Base-by-base conservation (phyloP, 2,113 vertebrate species). In the Pholis gunnellus region DNA sequence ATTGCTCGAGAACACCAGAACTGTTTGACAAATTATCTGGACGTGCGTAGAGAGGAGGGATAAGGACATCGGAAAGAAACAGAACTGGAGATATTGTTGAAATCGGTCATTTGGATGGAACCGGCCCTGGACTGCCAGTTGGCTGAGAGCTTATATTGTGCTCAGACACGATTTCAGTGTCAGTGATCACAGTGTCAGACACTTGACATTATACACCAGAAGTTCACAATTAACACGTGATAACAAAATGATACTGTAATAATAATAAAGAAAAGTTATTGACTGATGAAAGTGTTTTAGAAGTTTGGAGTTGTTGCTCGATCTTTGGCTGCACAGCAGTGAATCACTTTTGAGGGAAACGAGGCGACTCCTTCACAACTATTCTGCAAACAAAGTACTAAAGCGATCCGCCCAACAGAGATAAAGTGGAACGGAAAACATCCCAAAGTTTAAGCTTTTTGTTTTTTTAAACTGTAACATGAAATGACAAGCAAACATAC, bases 1-100 rank as follows among this genome's bases (percentile, higher is more conserved):
- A 89, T 44, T 87, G 88, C 13, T 3, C 68, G 17, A 86, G 14
- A 89, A 84, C 78, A 78, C 83, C 82, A 90, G 91, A 52, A 75
- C 81, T 18, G 44, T 90, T 77, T 81, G 77, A 69, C 72, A 11
- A 77, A 80, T 71, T 56, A 66, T 71, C 38, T 73, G 68, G 72
- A 78, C 48, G 61, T 69, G 78, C 64, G 78, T 36, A 27, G 64
- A 78, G 69, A 34, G 44, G 50, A 67, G 48, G 60, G 64, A 70
- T 67, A 76, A 75, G 67, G 18, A 71, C 15, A 74, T 31, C 52
- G 71, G 75, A 69, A 70, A 79, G 77, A 83, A 78, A 80, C 31
- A 56, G 10, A 78, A 40, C 42, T 79, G 71, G 64, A 85, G 82
- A 78, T 67, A 70, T 63, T 79, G 65, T 67, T 78, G 20, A 59